phyloP scores from a whole-genome alignment of 2,888 invertebrate species.

The Catocala nupta region DNA sequence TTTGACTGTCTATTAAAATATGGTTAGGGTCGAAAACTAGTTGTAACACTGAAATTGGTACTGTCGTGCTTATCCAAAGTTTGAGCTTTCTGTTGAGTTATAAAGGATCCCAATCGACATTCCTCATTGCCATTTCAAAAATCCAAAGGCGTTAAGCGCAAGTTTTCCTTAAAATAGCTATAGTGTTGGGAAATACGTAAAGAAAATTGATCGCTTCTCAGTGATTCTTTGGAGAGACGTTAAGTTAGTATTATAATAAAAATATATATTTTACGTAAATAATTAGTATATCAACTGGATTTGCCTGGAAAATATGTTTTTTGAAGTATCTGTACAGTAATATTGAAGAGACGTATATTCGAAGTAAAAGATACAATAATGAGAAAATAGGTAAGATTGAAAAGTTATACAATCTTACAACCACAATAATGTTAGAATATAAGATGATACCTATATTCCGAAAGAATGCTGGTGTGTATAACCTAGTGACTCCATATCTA shows the following conservation, averaged over 20 bases:
- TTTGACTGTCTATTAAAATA: background rate
- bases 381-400: too few species aligned
- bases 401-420: too few species aligned
- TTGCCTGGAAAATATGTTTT: too few species aligned
- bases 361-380: too few species aligned
- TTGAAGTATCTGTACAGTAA: constrained; percentile 20
- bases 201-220: background rate
- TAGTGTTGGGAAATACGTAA: constrained; percentile 19
- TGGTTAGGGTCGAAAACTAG: constrained; percentile 31
- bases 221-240: background rate
- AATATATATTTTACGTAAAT: too few species aligned
- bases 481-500: too few species aligned
- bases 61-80: constrained; percentile 37
- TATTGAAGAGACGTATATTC: too few species aligned
- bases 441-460: too few species aligned
- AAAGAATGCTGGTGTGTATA: too few species aligned
- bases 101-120: constrained; percentile 51
- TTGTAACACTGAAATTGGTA: constrained; percentile 39
- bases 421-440: too few species aligned
- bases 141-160: constrained; percentile 53
- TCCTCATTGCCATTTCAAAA: constrained; percentile 49
- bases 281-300: too few species aligned
- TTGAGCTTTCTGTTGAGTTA: constrained; percentile 37
- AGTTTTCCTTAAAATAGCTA: constrained; percentile 47
- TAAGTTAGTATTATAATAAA: background rate